Evolutionary conservation across 2,113 vertebrate species (phyloP), one percentile per base, ranked within the genome.

Genomic region (Lepisosteus oculatus): DNA sequence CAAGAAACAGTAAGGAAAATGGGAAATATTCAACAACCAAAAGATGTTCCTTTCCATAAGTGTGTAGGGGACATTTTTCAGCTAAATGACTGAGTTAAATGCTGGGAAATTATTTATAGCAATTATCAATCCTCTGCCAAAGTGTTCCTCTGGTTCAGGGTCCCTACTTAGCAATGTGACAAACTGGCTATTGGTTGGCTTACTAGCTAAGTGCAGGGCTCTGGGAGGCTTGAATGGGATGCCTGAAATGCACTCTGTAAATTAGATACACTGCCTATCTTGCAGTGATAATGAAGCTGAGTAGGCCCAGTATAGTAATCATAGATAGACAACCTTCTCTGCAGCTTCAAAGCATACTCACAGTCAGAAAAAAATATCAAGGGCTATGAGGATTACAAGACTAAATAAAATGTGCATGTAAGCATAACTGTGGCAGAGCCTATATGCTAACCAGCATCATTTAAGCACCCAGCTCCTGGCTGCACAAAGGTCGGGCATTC

Each of bases 241-340:
- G 67, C 73, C 78, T 81, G 79, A 82, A 82, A 87, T 80, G 78
- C 81, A 76, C 69, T 67, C 82, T 85, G 84, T 86, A 87, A 85
- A 85, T 74, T 77, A 74, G 81, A 81, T 84, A 80, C 78, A 44
- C 80, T 68, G 80, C 79, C 84, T 85, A 82, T 80, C 69, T 72
- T 65, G 61, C 63, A 2, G 68, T 71, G 76, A 78, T 81, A 82
- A 86, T 85, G 83, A 87, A 80, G 82, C 79, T 77, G 68, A 4
- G 43, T 73, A 76, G 47, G 47, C 73, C 73, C 65, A 45, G 51
- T 72, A 72, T 82, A 80, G 79, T 81, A 70, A 70, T 77, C 79
- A 73, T 70, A 51, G 47, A 5, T 51, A 51, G 5, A 51, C 47
- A 51, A 9, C 47, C 47, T 51, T 72, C 63, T 72, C 78, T 75